Evolutionary conservation across 2,888 invertebrate species (phyloP).

Genomic region (Heliconius charithonia): DNA sequence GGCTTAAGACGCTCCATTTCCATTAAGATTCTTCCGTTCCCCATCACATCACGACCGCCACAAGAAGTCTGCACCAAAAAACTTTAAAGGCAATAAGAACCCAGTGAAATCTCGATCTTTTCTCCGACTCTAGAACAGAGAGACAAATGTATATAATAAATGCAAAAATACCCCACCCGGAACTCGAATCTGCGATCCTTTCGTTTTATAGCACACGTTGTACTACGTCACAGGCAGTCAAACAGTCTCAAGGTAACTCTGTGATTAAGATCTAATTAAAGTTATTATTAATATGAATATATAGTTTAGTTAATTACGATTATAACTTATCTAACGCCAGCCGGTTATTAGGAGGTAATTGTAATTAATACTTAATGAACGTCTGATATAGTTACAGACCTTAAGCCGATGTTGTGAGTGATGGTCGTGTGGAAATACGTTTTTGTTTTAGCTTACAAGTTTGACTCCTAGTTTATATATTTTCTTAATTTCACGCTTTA

Average conservation of each 20-base stretch:
- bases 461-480: neutral
- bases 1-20: too few species aligned
- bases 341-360: constrained; percentile 2
- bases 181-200: neutral
- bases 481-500: neutral
- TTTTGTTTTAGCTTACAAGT: neutral
- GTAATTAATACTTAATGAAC: constrained; percentile 7
- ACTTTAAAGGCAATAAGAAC: too few species aligned
- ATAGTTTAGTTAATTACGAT: neutral
- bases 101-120: too few species aligned
- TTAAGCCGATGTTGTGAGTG: neutral
- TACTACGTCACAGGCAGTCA: neutral
- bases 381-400: neutral
- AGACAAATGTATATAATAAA: neutral
- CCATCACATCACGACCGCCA: too few species aligned
- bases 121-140: too few species aligned
- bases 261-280: neutral
- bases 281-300: neutral
- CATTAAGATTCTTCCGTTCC: too few species aligned
- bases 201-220: neutral
- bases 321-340: neutral
- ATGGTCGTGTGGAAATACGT: neutral
- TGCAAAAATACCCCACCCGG: neutral
- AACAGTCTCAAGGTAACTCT: neutral
- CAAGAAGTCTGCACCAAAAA: too few species aligned